phyloP scores from a whole-genome alignment of 2,113 vertebrate species.

The Tor tambroides region DNA sequence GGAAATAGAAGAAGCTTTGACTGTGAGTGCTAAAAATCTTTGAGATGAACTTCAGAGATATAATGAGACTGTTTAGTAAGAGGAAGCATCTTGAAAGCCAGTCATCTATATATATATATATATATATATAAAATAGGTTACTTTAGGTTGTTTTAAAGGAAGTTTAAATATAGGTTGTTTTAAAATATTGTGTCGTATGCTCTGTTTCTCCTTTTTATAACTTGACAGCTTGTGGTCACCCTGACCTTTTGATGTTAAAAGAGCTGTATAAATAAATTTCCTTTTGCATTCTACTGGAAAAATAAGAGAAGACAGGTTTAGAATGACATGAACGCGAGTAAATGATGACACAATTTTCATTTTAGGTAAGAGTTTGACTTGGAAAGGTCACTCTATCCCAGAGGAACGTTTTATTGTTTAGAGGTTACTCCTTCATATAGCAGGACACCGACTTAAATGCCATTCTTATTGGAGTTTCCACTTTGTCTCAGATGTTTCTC shows the following conservation, averaged over 20 bases:
- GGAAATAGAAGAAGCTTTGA: constrained; percentile 84
- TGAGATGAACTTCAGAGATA: neutral
- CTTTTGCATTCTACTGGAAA: neutral
- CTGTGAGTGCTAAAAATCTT: constrained; percentile 79
- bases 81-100: neutral
- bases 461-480: neutral
- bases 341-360: constrained; percentile 10
- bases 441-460: neutral
- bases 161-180: neutral
- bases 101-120: too few relatives aligned
- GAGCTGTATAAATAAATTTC: neutral
- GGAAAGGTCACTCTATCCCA: constrained; percentile 3
- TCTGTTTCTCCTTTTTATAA: neutral
- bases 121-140: neutral
- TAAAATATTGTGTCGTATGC: neutral
- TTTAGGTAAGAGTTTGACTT: neutral
- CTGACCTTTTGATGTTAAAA: neutral
- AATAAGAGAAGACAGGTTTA: neutral
- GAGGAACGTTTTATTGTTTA: constrained; percentile 2
- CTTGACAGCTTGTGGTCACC: neutral
- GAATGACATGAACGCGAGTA: neutral
- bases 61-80: neutral
- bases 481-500: neutral
- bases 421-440: neutral
- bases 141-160: neutral